Evolutionary conservation across 2,113 vertebrate genomes (phyloP), one percentile per base, ranked within the genome.

Genomic region (Oryzias woworae): DNA sequence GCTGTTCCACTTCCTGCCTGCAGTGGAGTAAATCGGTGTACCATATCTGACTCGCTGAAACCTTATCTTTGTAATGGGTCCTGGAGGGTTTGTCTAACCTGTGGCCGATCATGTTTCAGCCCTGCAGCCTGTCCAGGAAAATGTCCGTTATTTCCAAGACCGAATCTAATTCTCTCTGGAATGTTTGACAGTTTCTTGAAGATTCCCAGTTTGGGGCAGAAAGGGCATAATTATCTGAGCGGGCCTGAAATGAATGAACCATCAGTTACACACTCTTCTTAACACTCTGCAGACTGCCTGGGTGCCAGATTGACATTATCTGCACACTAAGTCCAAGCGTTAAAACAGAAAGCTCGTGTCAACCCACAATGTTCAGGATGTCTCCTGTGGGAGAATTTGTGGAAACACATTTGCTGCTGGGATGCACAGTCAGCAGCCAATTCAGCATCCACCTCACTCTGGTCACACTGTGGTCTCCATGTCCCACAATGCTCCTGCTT

Each of bases 21-120:
- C 77, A 59, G 47, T 57, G 55, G 66, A 74, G 76, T 22, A 16
- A 71, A 67, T 59, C 57, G 74, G 48, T 76, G 80, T 70, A 61
- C 54, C 53, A 36, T 81, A 79, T 78, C 64, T 69, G 50, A 68
- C 60, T 54, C 16, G 49, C 41, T 77, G 68, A 75, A 88, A 87
- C 64, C 55, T 85, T 85, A 87, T 83, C 85, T 84, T 71, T 67
- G 66, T 79, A 85, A 84, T 83, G 60, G 82, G 63, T 73, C 81
- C 77, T 74, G 2, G 54, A 45, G 81, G 79, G 78, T 78, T 83
- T 68, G 75, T 76, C 69, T 63, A 82, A 87, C 83, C 72, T 80
- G 77, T 66, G 53, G 75, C 72, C 56, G 71, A 83, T 88, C 85
- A 85, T 80, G 84, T 86, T 85, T 76, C 62, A 50, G 20, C 59